Base-by-base conservation (phyloP, 2,888 invertebrate species). In the Metallyticus violacea region DNA sequence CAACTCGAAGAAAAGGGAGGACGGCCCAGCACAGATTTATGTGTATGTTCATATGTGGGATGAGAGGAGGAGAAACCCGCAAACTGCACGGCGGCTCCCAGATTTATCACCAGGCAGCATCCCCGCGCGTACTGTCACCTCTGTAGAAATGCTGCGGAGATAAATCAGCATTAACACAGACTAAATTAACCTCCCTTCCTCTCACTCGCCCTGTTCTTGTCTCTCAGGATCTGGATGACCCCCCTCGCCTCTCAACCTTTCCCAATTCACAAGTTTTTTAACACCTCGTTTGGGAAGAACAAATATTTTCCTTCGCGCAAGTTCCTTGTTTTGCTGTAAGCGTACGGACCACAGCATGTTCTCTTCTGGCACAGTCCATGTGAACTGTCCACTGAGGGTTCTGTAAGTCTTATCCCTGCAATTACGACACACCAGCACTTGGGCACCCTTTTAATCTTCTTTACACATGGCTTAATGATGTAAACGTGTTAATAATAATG, bases 91-190 rank as follows among this genome's bases (percentile, higher is more conserved):
- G n/a, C 88, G 86, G 85, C 87, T 85, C 85, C 30, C 79, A 88
- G 87, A 88, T 88, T 88, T 88, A 88, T 88, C 81, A 86, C 83
- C 86, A 40, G 85, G 40, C 62, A 77, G 87, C 76, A 79, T 85
- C 86, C 83, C 86, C 79, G 85, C 78, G 62, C 79, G 87, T 40
- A 81, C 86, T 87, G 87, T 86, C 87, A 86, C 85, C 86, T 86
- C 85, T 81, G 77, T 81, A 27, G 77, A 86, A 86, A 86, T 77
- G 77, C 83, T 77, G 86, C 85, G 81, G 85, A 86, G 86, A 86
- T 88, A 88, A 88, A 88, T 88, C 88, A 88, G 88, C 87, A 88
- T 88, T 88, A 88, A 88, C 88, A 87, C 88, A 85, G 87, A 86
- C 87, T 88, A 88, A 88, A 88, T 88, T 88, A 88, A 87, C 88